Base-by-base conservation (phyloP, 2,113 vertebrate genomes). In the Anhinga anhinga region DNA sequence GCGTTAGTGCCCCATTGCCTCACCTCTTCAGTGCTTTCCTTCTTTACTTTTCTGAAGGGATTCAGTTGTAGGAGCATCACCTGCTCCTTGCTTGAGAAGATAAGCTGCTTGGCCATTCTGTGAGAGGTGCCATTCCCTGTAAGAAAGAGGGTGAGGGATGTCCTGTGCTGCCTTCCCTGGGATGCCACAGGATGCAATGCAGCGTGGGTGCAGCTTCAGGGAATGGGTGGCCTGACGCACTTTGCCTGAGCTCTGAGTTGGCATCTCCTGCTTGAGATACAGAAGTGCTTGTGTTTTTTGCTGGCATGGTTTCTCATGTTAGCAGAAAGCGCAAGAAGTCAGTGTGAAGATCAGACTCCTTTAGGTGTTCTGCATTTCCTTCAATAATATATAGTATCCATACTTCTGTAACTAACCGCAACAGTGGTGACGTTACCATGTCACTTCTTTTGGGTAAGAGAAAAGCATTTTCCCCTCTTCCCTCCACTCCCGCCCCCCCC, bases 151-250 rank as follows among this genome's bases (percentile, higher is more conserved):
- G n/a, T 0, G 3, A 47, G 42, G 47, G 19, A 40, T 45, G 34
- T 40, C 38, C 52, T 3, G 7, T 7, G 21, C 6, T 63, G 76
- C 59, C 0, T 1, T 40, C 38, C 71, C 20, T 21, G 67, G 59
- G 38, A 19, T n/a, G 27, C 61, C 2, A 5, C 19, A 6, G 61
- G 47, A 14, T 25, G 40, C 0, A 7, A 19, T 3, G 15, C 44
- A 9, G 44, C 2, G 2, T 0, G 4, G 22, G 32, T 2, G 3
- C 52, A 67, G 44, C 69, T 40, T 29, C 30, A 27, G 47, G 49
- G 50, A 22, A 32, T 0, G 13, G 44, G 50, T 8, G n/a, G 13
- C 47, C 52, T 50, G 38, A 16, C 0, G 10, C 0, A 7, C 25
- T 47, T 29, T 42, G 52, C 40, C 65, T 9, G 6, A 63, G 18